Base-by-base conservation (phyloP, 2,888 invertebrate species). In the Microdon myrmicae region DNA sequence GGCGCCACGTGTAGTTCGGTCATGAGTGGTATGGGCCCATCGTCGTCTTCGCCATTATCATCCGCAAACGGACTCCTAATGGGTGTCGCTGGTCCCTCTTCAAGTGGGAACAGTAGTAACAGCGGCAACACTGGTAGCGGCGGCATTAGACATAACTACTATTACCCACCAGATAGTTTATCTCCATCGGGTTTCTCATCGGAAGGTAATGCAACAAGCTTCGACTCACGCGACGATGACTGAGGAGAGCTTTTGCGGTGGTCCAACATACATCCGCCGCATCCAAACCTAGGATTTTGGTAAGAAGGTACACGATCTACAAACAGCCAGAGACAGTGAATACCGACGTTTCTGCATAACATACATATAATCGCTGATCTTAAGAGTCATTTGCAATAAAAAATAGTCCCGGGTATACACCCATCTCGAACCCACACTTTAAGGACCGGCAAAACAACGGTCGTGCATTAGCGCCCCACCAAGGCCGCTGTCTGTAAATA, bases 171-270 rank as follows among this genome's bases (percentile, higher is more conserved):
- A 32, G 87, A 88, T 71, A 86, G 86, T 71, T 83, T 89, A 75
- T 89, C 89, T 67, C 88, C 89, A 2, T 82, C 83, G 4, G 88
- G 89, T 51, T 90, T 90, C 77, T 88, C 90, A 0, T 89, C 90
- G 1, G 90, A 90, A 61, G 76, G 84, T 26, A 85, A 86, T 74
- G 85, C 85, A 70, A 84, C 86, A 69, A 85, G 85, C 77, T 85
- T 90, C 37, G 86, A 89, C 56, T 86, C 87, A 8, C 82, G 87
- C 26, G 90, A 90, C 79, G 89, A 90, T 58, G 90, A 91, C 85
- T 91, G 90, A 90, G 85, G 64, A 17, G 64, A 64, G 17, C 51
- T 64, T 53, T 12, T 64, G 64, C 64, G 64, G 64, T 64, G 64
- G 64, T 51, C 64, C 26, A 47, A 45, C 37, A 41, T 64, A 37